Evolutionary conservation across 2,113 vertebrate species (phyloP).

Genomic region (Crotophaga sulcirostris): DNA sequence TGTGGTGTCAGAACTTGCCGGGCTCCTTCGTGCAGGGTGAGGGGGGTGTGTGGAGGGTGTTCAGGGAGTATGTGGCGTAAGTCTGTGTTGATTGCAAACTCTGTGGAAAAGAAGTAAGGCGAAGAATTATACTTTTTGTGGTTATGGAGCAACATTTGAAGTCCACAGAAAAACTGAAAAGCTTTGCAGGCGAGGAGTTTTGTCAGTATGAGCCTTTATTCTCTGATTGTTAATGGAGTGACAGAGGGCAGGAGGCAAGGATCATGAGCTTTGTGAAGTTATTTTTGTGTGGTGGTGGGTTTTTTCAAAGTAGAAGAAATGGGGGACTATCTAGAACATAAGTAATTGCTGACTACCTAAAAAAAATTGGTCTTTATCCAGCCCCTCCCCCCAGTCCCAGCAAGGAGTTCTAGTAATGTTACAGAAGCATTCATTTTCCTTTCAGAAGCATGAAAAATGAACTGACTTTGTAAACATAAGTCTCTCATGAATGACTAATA

Average conservation of each 20-base stretch:
- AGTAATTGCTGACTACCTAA: neutral
- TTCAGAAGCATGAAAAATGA: neutral
- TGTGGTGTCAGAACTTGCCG: neutral
- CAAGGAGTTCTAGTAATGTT: neutral
- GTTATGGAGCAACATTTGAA: fast-evolving
- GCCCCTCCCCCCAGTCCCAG: neutral
- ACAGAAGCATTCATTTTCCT: neutral
- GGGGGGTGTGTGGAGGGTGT: no score
- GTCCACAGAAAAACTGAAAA: fast-evolving
- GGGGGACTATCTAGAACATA: neutral
- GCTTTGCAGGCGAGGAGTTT: neutral
- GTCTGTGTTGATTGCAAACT: fast-evolving
- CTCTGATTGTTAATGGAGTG: fast-evolving
- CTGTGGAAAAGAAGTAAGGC: fast-evolving
- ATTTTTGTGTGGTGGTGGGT: neutral
- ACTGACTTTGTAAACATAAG: neutral
- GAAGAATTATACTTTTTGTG: neutral
- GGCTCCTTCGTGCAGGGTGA: no score
- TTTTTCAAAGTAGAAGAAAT: neutral
- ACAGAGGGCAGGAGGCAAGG: neutral
- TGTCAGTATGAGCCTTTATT: neutral
- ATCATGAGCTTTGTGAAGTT: neutral
- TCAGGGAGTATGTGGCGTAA: fast-evolving
- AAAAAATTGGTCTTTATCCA: neutral
- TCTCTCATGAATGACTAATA: neutral